Conservation (phyloP, 2,888 invertebrate species). For the Coenonympha arcania region DNA sequence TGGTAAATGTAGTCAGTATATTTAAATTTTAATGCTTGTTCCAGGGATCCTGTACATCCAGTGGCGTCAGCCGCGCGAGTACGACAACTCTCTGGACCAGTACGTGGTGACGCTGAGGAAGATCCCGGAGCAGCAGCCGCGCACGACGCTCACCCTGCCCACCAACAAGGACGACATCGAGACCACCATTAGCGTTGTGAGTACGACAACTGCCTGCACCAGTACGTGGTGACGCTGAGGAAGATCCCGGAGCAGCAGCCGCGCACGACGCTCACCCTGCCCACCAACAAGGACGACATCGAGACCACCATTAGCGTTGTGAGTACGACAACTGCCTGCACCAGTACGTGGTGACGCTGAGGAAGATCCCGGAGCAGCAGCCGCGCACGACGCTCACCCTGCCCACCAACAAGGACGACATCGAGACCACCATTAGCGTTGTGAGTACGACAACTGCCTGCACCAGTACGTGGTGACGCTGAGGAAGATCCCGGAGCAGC, state of each 20-base stretch:
- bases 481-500: no score
- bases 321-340: slow-evolving; percentile 42
- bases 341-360: no score
- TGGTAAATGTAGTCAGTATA: no score
- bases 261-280: slow-evolving; percentile 49
- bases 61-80: slow-evolving; percentile 86
- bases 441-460: no score
- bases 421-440: no score
- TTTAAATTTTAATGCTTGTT: not conserved
- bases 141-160: slow-evolving; percentile 52
- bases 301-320: slow-evolving; percentile 78
- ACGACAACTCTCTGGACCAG: slow-evolving; percentile 85
- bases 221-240: slow-evolving; percentile 77
- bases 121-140: slow-evolving; percentile 53
- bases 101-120: slow-evolving; percentile 76
- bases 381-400: no score
- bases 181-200: slow-evolving; percentile 76
- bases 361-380: no score
- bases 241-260: slow-evolving; percentile 59
- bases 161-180: slow-evolving; percentile 81
- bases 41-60: slow-evolving; percentile 85
- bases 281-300: slow-evolving; percentile 78
- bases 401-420: no score
- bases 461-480: no score
- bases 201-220: slow-evolving; percentile 77